phyloP scores from a whole-genome alignment of 2,888 invertebrate species.

The Apantesis nais region DNA sequence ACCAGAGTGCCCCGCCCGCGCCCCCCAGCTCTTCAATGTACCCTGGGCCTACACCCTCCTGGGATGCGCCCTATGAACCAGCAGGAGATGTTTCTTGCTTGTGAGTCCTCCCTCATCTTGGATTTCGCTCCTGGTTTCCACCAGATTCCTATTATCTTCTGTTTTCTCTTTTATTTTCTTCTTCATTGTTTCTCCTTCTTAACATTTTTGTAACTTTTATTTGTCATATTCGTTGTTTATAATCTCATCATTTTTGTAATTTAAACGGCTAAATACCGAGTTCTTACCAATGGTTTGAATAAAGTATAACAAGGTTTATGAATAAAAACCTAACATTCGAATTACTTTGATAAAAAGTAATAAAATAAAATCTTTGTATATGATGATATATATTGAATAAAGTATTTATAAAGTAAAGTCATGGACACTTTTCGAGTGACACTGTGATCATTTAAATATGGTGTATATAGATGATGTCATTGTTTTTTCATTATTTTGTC shows the following conservation, averaged over 20 bases:
- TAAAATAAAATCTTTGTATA: neutral
- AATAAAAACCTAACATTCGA: neutral
- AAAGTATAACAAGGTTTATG: neutral
- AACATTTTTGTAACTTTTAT: neutral
- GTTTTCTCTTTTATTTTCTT: conserved; percentile 23
- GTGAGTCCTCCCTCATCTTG: conserved; percentile 79
- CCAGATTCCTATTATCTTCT: conserved; percentile 45
- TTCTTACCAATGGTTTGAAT: neutral
- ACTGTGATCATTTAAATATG: neutral
- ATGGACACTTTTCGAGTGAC: neutral
- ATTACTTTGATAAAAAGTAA: neutral
- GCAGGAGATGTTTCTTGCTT: conserved; percentile 83
- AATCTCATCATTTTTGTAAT: neutral
- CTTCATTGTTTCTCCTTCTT: conserved; percentile 1
- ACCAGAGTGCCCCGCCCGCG: conserved; percentile 65
- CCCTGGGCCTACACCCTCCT: conserved; percentile 69
- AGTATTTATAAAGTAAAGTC: neutral
- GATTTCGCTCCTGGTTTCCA: conserved; percentile 64
- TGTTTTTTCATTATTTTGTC: conserved; percentile 13
- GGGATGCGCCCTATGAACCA: conserved; percentile 82
- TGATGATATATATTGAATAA: too few relatives aligned
- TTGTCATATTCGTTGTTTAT: neutral
- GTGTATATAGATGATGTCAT: conserved; percentile 19
- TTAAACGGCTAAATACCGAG: neutral
- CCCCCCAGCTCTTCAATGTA: conserved; percentile 69